phyloP scores from a whole-genome alignment of 2,888 invertebrate genomes.

The Isotomurus palustris region DNA sequence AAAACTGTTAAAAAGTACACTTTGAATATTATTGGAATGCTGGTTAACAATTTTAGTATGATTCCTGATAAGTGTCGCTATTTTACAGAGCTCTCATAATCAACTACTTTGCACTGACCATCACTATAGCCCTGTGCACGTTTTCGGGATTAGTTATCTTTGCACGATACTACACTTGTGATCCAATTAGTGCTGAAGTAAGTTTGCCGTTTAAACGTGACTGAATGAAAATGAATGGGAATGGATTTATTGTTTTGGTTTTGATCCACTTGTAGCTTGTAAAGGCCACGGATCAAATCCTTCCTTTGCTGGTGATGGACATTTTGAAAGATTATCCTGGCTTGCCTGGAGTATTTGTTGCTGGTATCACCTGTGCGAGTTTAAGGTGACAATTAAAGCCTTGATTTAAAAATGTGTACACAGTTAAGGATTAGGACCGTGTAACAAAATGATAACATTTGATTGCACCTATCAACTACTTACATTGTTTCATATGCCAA shows the following conservation, averaged over 20 bases:
- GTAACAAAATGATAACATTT: no score
- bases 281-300: slow-evolving; percentile 23
- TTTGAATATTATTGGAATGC: no score
- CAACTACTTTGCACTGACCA: slow-evolving; percentile 67
- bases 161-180: slow-evolving; percentile 74
- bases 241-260: no score
- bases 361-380: slow-evolving; percentile 31
- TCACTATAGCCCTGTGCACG: slow-evolving; percentile 81
- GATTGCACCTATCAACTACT: no score
- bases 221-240: neutral
- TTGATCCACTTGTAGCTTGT: neutral
- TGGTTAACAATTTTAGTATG: no score
- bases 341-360: slow-evolving; percentile 39
- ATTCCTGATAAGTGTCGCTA: neutral
- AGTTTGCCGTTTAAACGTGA: neutral
- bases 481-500: no score
- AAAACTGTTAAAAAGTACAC: slow-evolving; percentile 23
- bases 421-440: no score
- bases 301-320: slow-evolving; percentile 32
- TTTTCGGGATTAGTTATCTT: slow-evolving; percentile 81
- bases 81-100: slow-evolving; percentile 64
- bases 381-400: slow-evolving; percentile 16
- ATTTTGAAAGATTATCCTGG: slow-evolving; percentile 27
- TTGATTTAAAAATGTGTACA: no score
- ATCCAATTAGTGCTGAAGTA: slow-evolving; percentile 66